phyloP scores from a whole-genome alignment of 35 echinoderm and acorn worm species.

The Apostichopus californicus region DNA sequence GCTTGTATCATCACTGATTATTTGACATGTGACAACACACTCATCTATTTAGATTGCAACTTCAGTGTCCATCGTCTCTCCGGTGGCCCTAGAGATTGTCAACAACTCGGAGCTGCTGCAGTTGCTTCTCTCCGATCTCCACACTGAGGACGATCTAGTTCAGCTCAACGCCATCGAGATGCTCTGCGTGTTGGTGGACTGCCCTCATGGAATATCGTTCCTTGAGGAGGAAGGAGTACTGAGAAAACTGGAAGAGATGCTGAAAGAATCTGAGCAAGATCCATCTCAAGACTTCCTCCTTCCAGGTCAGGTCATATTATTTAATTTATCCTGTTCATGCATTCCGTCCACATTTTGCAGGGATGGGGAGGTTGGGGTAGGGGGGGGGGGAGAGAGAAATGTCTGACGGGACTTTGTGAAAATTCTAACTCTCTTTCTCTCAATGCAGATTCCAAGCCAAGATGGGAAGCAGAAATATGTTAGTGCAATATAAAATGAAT shows the following conservation, averaged over 20 bases:
- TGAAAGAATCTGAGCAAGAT: constrained; percentile 64
- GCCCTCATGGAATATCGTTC: constrained; percentile 73
- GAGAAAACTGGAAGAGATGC: constrained; percentile 68
- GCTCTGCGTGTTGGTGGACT: constrained; percentile 61
- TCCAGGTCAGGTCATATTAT: constrained; percentile 49
- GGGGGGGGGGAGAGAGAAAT: not conserved
- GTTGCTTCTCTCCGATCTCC: constrained; percentile 61
- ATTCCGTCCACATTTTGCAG: not conserved
- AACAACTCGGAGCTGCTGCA: constrained; percentile 65
- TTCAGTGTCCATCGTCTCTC: constrained; percentile 37
- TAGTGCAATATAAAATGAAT: too few relatives aligned
- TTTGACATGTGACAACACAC: too few relatives aligned
- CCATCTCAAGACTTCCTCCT: constrained; percentile 70
- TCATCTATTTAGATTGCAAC: constrained; percentile 35
- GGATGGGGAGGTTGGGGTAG: not conserved
- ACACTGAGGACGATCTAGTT: constrained; percentile 80
- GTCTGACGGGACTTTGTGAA: too few relatives aligned
- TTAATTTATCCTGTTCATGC: too few relatives aligned
- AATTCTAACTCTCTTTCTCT: too few relatives aligned
- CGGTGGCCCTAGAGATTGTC: constrained; percentile 47
- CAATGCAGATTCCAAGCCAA: too few relatives aligned
- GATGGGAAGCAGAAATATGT: too few relatives aligned
- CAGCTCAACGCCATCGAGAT: constrained; percentile 93
- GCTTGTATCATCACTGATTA: too few relatives aligned
- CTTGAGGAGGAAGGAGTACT: constrained; percentile 77